Evolutionary conservation across 2,113 vertebrate genomes (phyloP).

Genomic region (Epinephelus fuscoguttatus): DNA sequence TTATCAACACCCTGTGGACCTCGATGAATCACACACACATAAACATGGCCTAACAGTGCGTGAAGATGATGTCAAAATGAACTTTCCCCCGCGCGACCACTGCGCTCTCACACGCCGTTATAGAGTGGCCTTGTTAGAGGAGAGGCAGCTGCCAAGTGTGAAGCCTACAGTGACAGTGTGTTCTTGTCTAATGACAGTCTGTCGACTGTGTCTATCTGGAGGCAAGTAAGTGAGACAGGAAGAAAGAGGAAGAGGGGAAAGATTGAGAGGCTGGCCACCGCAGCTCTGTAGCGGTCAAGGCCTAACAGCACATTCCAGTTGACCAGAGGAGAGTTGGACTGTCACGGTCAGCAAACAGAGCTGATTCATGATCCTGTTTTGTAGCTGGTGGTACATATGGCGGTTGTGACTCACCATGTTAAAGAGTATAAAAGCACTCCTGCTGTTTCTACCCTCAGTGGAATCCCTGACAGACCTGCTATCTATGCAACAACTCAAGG

Average conservation of each 20-base stretch:
- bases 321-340: conserved; percentile 43
- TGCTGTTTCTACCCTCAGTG: not conserved
- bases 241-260: conserved; percentile 41
- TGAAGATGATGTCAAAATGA: not conserved
- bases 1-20: not conserved
- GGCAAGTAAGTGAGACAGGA: conserved; percentile 25
- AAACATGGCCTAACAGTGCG: not conserved
- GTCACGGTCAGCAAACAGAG: conserved; percentile 61
- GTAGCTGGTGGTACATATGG: conserved; percentile 21
- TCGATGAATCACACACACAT: not conserved
- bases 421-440: not conserved
- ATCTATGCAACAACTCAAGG: not conserved
- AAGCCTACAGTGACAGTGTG: conserved; percentile 40
- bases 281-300: conserved; percentile 48
- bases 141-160: conserved; percentile 48
- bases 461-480: not conserved
- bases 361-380: conserved; percentile 58
- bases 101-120: conserved; percentile 6
- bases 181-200: conserved; percentile 33
- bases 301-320: conserved; percentile 55
- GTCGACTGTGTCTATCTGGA: conserved; percentile 24
- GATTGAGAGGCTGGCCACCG: conserved; percentile 25
- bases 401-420: conserved; percentile 27
- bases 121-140: conserved; percentile 48
- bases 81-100: conserved; percentile 18